Percentiles rank a stretch among this genome's conserved stretches.
Evolutionary conservation across 1,140 invertebrate genomes (phyloP).

Genomic region (Ips nitidus): DNA sequence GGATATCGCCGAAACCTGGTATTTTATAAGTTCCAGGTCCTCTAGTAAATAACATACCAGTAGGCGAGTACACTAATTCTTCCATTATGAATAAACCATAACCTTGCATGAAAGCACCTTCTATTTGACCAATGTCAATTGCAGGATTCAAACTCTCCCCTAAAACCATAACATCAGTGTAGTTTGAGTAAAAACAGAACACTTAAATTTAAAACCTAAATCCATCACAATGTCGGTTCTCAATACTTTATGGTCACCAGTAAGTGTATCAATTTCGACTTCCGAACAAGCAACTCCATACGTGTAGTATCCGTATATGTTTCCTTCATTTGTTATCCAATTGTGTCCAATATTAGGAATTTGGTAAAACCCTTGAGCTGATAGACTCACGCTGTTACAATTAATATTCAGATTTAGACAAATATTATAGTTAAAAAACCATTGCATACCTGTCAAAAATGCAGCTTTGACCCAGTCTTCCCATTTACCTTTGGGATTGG

Average conservation of each 20-base stretch:
- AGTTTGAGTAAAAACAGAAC: background rate
- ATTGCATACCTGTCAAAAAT: slow-evolving; percentile 62
- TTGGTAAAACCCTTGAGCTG: slow-evolving; percentile 83
- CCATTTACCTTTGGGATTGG: slow-evolving; percentile 81
- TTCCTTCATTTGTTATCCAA: slow-evolving; percentile 69
- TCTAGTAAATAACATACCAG: slow-evolving; percentile 73
- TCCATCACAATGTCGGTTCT: slow-evolving; percentile 96
- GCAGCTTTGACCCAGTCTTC: slow-evolving; percentile 82
- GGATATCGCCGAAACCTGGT: slow-evolving; percentile 87
- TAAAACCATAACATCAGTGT: slow-evolving; percentile 24
- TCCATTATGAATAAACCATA: slow-evolving; percentile 91
- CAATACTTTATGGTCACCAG: slow-evolving; percentile 84
- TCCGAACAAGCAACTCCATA: slow-evolving; percentile 78
- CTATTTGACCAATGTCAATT: slow-evolving; percentile 94
- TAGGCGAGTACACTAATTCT: slow-evolving; percentile 82
- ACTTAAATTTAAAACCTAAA: slow-evolving; percentile 56
- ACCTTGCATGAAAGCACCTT: slow-evolving; percentile 92
- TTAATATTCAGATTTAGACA: background rate
- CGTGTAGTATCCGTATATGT: slow-evolving; percentile 78
- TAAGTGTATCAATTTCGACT: slow-evolving; percentile 87
- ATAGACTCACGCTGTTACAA: slow-evolving; percentile 68
- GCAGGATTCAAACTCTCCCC: slow-evolving; percentile 91
- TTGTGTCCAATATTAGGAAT: slow-evolving; percentile 80
- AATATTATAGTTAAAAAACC: background rate
- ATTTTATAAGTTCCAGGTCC: slow-evolving; percentile 95